phyloP scores from a whole-genome alignment of 2,113 vertebrate species.

The Sebastes fasciatus region DNA sequence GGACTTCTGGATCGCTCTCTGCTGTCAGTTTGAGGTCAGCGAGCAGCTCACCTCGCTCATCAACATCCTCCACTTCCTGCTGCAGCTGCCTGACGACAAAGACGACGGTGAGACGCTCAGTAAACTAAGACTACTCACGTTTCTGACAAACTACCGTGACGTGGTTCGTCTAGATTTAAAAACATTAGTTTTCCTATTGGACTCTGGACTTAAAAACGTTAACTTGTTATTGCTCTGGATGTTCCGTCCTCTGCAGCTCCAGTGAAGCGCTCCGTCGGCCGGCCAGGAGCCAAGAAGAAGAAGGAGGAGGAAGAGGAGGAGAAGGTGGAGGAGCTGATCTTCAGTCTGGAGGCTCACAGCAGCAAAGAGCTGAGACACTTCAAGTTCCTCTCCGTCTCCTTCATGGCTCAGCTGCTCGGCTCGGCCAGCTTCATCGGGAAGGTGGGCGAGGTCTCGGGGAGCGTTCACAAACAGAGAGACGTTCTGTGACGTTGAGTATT shows the following conservation, averaged over 20 bases:
- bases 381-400: constrained; percentile 92
- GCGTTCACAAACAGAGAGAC: not conserved
- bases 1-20: constrained; percentile 94
- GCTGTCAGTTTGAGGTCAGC: constrained; percentile 87
- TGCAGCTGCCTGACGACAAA: constrained; percentile 90
- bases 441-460: constrained; percentile 75
- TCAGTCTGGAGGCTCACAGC: constrained; percentile 88
- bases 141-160: no score
- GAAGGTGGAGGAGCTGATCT: constrained; percentile 84
- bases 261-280: constrained; percentile 51
- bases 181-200: no score
- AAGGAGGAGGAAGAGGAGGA: constrained; percentile 69
- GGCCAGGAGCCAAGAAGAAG: constrained; percentile 3
- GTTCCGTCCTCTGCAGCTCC: constrained; percentile 38
- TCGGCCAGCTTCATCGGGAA: constrained; percentile 90
- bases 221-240: not conserved
- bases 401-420: constrained; percentile 91
- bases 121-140: no score
- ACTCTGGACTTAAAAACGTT: no score
- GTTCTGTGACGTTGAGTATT: not conserved
- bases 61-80: constrained; percentile 89
- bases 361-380: constrained; percentile 95
- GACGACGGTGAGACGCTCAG: constrained; percentile 83
- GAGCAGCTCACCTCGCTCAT: constrained; percentile 89
- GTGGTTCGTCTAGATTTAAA: no score